Evolutionary conservation across 2,888 invertebrate genomes (phyloP), one percentile per base, ranked within the genome.

Genomic region (Meloe dianella): DNA sequence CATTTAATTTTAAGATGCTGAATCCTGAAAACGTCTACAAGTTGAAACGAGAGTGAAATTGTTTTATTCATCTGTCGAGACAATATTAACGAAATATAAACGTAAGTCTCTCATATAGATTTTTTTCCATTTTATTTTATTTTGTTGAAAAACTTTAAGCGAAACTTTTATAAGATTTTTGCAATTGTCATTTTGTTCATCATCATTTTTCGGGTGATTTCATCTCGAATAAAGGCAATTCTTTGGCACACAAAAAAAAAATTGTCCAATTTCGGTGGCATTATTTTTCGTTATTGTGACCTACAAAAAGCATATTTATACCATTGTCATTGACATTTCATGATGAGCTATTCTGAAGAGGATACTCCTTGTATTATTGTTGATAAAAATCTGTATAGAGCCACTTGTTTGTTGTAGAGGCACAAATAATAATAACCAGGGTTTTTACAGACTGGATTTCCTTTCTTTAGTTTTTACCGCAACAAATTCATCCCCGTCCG

Each of bases 401-500:
- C 63, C 68, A 68, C 63, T 68, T 68, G 66, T 63, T 61, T 66
- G 65, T 47, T 17, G 9, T 47, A 9, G 47, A 17, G 47, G 27
- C 63, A 62, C 63, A 68, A 65, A 68, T 65, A 65, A 47, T 60
- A 56, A 60, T 63, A 68, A 59, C n/a, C 63, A 68, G 59, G 60
- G 17, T 35, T 32, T 17, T 14, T n/a, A 38, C 14, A 38, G 60
- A 24, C 60, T 54, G 68, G 47, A 68, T 79, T 80, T 80, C 80
- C 79, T 81, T 80, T 82, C 80, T 78, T 75, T 71, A 76, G 73
- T 79, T 76, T 47, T 79, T 77, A 80, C 82, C 82, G 81, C 82
- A 80, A 80, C 81, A 82, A 82, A 82, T 82, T 78, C 80, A 81
- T 82, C 80, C 78, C 78, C 77, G 72, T 68, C 38, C n/a, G n/a